Percentiles rank a stretch among this genome's conserved stretches.
phyloP scores from a whole-genome alignment of 2,113 vertebrate species.

The Aleadryas rufinucha region DNA sequence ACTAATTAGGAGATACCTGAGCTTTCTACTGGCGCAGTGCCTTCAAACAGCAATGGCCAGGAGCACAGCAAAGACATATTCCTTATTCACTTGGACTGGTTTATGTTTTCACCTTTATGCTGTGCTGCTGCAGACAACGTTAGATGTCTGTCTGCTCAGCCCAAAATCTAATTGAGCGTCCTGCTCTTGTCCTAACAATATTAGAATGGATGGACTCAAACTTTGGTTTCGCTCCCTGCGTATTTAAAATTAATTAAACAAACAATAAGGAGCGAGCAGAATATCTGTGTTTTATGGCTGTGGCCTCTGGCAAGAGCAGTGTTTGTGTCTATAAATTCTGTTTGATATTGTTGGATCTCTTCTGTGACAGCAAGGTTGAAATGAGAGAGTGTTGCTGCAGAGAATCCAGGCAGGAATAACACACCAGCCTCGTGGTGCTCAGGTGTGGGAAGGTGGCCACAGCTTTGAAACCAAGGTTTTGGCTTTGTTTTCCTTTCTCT shows the following conservation, averaged over 20 bases:
- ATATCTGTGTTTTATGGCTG: neutral
- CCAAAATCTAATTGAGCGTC: neutral
- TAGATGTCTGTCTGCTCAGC: neutral
- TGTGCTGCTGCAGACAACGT: neutral
- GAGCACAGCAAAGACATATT: neutral
- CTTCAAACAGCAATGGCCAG: neutral
- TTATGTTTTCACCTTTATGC: neutral
- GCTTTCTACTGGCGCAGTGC: neutral
- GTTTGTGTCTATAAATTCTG: slow-evolving; percentile 8
- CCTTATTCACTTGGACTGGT: neutral
- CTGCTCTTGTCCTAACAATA: neutral
- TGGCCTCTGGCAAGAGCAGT: slow-evolving; percentile 17
- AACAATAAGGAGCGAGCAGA: neutral
- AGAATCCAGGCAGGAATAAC: neutral
- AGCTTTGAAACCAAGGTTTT: neutral
- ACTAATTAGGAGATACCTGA: slow-evolving; percentile 17
- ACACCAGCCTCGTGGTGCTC: neutral
- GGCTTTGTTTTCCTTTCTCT: neutral
- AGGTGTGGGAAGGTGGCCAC: neutral
- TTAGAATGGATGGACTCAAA: neutral
- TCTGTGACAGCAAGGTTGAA: slow-evolving; percentile 2
- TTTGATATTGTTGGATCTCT: slow-evolving; percentile 28
- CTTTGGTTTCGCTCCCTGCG: neutral
- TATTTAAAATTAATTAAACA: slow-evolving; percentile 19
- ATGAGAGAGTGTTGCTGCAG: neutral